Percentiles rank a stretch among this genome's conserved stretches.
Conservation (phyloP, 2,113 vertebrate species). For the Pseudopodoces humilis region DNA sequence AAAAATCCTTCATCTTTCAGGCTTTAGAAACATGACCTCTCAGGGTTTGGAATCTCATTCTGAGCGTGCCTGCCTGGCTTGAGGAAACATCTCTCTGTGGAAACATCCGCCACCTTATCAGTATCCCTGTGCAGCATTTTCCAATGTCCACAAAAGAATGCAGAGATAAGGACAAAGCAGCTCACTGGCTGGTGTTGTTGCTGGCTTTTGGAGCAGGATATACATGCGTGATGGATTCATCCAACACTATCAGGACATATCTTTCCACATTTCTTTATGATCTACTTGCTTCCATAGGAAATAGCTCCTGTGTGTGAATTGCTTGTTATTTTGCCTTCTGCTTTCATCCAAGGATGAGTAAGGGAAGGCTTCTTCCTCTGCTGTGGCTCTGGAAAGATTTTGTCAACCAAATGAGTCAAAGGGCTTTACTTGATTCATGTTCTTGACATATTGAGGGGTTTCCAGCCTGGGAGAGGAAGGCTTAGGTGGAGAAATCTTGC, state of each 20-base stretch:
- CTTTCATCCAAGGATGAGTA: not conserved
- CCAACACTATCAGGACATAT: not conserved
- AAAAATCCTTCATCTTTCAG: not conserved
- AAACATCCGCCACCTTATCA: not conserved
- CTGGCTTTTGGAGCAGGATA: not conserved
- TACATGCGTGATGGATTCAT: not conserved
- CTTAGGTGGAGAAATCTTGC: not conserved
- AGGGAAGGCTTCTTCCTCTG: not conserved
- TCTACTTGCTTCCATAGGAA: constrained; percentile 15
- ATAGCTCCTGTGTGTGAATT: not conserved
- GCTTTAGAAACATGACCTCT: not conserved
- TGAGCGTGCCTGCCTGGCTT: not conserved
- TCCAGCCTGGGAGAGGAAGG: not conserved
- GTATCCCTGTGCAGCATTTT: not conserved
- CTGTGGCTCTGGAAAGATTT: not conserved
- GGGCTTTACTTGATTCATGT: not conserved
- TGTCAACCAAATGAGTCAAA: not conserved
- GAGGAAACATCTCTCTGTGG: not conserved
- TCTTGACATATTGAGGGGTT: not conserved
- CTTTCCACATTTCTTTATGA: not conserved
- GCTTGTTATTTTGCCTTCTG: not conserved
- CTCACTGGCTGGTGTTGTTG: not conserved
- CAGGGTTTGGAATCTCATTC: not conserved
- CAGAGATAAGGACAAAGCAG: not conserved
- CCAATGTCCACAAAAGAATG: not conserved